Evolutionary conservation across 2,113 vertebrate genomes (phyloP).

Genomic region (Miniopterus natalensis): DNA sequence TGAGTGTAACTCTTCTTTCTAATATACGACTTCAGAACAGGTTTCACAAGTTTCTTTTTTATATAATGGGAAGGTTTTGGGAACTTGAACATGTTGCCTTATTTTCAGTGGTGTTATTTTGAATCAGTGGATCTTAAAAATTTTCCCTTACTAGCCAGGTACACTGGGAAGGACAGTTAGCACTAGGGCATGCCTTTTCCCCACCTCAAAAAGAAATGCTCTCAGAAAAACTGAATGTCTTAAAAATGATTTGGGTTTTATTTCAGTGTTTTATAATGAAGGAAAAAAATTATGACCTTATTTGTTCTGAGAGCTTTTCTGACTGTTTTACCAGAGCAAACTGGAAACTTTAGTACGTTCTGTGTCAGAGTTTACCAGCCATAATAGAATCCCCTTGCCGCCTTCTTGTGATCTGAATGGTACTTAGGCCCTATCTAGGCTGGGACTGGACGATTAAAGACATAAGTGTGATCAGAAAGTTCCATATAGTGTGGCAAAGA

Average conservation of each 20-base stretch:
- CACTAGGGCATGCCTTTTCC: neutral
- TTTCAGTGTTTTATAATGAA: conserved; percentile 53
- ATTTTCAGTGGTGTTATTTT: conserved; percentile 29
- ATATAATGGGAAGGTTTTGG: conserved; percentile 37
- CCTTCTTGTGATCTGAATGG: neutral
- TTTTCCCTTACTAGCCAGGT: neutral
- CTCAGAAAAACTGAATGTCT: conserved; percentile 8
- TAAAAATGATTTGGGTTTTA: conserved; percentile 27
- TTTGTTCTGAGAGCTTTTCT: conserved; percentile 34
- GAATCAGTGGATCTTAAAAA: conserved; percentile 2
- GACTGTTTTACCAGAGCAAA: neutral
- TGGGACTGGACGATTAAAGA: neutral
- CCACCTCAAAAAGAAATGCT: neutral
- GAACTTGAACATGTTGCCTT: neutral
- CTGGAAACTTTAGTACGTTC: neutral
- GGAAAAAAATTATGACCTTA: neutral
- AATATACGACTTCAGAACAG: neutral
- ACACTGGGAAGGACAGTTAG: neutral
- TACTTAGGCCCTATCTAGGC: neutral
- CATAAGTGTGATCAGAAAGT: neutral
- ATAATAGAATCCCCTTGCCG: neutral
- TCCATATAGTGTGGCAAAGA: neutral
- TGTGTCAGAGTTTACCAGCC: neutral
- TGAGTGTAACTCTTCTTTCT: neutral
- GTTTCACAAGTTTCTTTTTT: neutral